Evolutionary conservation across 2,797 vertebrate species (phyloP).

Genomic region (Phrynocephalus guinanensis): DNA sequence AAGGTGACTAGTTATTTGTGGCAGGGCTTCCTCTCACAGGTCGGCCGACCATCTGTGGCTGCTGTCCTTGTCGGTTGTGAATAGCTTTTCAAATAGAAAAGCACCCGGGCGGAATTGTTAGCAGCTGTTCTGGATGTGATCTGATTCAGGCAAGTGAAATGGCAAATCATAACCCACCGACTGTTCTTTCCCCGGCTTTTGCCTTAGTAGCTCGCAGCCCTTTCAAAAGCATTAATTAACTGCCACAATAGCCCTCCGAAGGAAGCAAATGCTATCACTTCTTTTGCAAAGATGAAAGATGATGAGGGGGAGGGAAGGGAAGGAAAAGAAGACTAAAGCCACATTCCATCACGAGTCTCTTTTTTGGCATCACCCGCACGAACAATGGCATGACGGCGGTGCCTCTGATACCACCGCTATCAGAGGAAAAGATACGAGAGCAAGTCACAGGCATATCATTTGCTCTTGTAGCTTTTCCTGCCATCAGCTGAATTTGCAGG

Average conservation of each 20-base stretch:
- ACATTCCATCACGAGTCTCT: not conserved
- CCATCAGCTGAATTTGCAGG: not conserved
- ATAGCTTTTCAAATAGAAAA: not conserved
- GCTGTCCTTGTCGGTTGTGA: not conserved
- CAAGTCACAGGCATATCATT: too few species aligned
- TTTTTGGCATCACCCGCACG: not conserved
- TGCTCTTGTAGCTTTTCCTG: not conserved
- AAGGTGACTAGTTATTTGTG: not conserved
- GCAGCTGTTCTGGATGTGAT: not conserved
- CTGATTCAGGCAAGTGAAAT: not conserved
- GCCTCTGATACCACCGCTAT: not conserved
- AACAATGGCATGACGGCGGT: not conserved
- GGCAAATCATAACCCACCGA: not conserved
- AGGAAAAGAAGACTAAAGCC: not conserved
- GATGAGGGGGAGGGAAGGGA: not conserved
- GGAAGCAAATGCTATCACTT: conserved; percentile 29
- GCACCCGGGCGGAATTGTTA: not conserved
- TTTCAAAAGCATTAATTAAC: conserved; percentile 29
- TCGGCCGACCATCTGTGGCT: too few species aligned
- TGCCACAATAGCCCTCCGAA: not conserved
- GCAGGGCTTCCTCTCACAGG: not conserved
- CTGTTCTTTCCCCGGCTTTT: not conserved
- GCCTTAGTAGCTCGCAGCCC: not conserved
- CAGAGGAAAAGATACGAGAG: too few species aligned
- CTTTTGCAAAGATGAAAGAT: not conserved